These are phyloP conservation scores for Dermolepida albohirtum DNA, from an alignment of 2,888 invertebrate genomes.

Conservation along the genomic window DNA sequence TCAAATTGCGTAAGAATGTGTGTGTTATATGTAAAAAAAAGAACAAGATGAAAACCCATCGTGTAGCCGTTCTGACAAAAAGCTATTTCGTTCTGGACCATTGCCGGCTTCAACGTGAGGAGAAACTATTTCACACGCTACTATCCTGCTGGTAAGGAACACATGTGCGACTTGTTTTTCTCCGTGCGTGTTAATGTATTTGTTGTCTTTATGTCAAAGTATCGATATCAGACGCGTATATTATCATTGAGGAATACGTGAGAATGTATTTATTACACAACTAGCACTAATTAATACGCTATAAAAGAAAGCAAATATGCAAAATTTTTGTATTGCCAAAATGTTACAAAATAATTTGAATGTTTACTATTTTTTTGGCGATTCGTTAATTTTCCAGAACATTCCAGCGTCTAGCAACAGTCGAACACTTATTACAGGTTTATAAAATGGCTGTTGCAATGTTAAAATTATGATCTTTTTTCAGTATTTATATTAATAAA, in stretches of 20 bases:
- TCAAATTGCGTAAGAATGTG: constrained; percentile 45
- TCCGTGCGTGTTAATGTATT: constrained; percentile 24
- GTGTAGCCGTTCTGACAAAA: constrained; percentile 51
- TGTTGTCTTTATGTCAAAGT: constrained; percentile 22
- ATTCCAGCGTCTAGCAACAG: too few species aligned
- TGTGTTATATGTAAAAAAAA: constrained; percentile 34
- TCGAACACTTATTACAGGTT: too few species aligned
- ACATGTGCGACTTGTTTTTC: constrained; percentile 34
- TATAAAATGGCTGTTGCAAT: too few species aligned
- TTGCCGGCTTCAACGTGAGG: constrained; percentile 49
- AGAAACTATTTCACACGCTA: constrained; percentile 54
- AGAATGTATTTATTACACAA: too few species aligned
- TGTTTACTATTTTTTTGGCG: too few species aligned
- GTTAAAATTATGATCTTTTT: too few species aligned
- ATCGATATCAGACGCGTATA: constrained; percentile 20
- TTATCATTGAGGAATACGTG: constrained; percentile 1
- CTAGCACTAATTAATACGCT: too few species aligned
- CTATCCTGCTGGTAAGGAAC: constrained; percentile 11
- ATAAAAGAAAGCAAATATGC: too few species aligned
- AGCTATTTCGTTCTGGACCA: constrained; percentile 49
- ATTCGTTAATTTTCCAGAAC: too few species aligned
- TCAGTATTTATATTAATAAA: too few species aligned
- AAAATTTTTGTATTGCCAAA: too few species aligned
- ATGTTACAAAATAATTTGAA: too few species aligned
- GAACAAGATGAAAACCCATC: constrained; percentile 40